These are phyloP conservation scores for Gephyroberyx darwinii DNA, from an alignment of 2,797 vertebrate species.

Conservation along the genomic window DNA sequence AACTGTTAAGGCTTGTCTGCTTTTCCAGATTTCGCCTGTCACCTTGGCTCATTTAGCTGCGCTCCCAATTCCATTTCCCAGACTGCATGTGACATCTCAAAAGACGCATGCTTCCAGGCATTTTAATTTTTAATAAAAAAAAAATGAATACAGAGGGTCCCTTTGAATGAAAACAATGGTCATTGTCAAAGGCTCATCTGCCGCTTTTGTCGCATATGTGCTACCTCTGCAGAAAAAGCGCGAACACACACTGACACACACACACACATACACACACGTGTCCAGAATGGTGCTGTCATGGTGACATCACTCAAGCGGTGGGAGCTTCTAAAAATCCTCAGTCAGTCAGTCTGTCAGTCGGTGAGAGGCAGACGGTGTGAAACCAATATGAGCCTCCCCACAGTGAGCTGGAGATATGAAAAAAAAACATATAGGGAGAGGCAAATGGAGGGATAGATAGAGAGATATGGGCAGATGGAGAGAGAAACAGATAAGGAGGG, in stretches of 20 bases:
- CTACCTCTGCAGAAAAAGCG: constrained; percentile 25
- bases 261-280: constrained; percentile 21
- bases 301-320: constrained; percentile 51
- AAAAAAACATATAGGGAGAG: background rate
- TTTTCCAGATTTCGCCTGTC: constrained; percentile 33
- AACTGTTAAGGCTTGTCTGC: constrained; percentile 25
- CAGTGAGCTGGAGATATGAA: constrained; percentile 12
- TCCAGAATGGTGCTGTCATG: constrained; percentile 53
- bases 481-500: constrained; percentile 6
- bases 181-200: constrained; percentile 48
- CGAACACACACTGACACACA: constrained; percentile 14
- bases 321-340: constrained; percentile 37
- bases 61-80: constrained; percentile 26
- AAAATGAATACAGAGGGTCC: constrained; percentile 15
- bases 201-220: constrained; percentile 41
- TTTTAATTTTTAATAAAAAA: constrained; percentile 54
- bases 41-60: constrained; percentile 36
- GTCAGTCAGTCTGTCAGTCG: constrained; percentile 39
- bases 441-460: constrained; percentile 36
- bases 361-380: constrained; percentile 46
- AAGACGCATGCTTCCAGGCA: constrained; percentile 27
- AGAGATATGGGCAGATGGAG: constrained; percentile 41
- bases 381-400: constrained; percentile 47
- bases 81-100: constrained; percentile 38
- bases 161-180: constrained; percentile 60